A percentile compares a stretch with the other conserved stretches of the same genome.
These are phyloP conservation scores for Pasiphila rectangulata DNA, from an alignment of 2,888 invertebrate genomes.

Conservation along the genomic window DNA sequence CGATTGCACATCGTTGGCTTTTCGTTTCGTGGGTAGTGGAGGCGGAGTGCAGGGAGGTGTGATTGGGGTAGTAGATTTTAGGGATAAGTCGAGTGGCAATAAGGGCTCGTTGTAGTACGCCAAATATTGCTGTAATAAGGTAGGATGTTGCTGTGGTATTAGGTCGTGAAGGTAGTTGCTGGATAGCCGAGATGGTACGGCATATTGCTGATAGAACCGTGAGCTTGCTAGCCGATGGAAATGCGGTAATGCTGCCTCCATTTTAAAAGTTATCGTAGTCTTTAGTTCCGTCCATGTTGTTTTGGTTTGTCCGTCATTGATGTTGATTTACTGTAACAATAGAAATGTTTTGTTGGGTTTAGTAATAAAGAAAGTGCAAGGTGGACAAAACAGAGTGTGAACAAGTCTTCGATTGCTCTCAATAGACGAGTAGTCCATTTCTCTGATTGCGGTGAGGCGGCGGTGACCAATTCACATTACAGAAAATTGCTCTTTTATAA, in stretches of 20 bases:
- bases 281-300: slow-evolving; percentile 31
- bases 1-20: slow-evolving; percentile 56
- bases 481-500: slow-evolving; percentile 14
- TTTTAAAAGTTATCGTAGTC: slow-evolving; percentile 40
- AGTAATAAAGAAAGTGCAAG: slow-evolving; percentile 42
- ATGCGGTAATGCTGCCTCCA: slow-evolving; percentile 72
- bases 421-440: slow-evolving; percentile 59
- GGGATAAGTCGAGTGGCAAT: slow-evolving; percentile 87
- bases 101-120: slow-evolving; percentile 82
- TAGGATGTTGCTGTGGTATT: slow-evolving; percentile 69
- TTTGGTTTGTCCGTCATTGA: slow-evolving; percentile 29
- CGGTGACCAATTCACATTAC: slow-evolving; percentile 14
- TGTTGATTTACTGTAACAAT: slow-evolving; percentile 45
- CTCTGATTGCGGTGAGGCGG: slow-evolving; percentile 58
- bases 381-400: slow-evolving; percentile 35
- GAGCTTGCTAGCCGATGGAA: slow-evolving; percentile 66
- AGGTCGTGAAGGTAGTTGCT: slow-evolving; percentile 70
- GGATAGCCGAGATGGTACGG: slow-evolving; percentile 61
- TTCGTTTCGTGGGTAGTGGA: slow-evolving; percentile 75
- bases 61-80: slow-evolving; percentile 86
- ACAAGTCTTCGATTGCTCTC: slow-evolving; percentile 46
- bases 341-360: slow-evolving; percentile 23
- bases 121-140: slow-evolving; percentile 77
- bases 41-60: slow-evolving; percentile 90
- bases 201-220: slow-evolving; percentile 71